These are phyloP conservation scores for Acronicta alni DNA, from an alignment of 2,888 invertebrate species.

Conservation along the genomic window DNA sequence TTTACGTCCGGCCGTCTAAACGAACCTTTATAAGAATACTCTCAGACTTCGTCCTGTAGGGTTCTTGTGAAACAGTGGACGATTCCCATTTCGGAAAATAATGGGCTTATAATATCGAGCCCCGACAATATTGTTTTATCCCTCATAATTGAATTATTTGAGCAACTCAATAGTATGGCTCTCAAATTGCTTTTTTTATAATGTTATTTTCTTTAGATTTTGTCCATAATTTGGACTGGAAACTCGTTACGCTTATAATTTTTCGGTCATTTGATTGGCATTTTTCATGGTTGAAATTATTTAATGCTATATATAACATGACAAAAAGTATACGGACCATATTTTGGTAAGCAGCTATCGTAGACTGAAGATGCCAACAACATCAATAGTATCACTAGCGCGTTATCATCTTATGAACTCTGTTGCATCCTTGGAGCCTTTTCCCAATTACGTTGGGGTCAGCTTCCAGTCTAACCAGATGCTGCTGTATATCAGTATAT, in stretches of 20 bases:
- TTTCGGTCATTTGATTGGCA: not conserved
- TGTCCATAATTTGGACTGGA: slow-evolving; percentile 2
- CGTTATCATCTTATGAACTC: too few relatives aligned
- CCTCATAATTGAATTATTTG: slow-evolving; percentile 58
- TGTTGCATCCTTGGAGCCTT: too few relatives aligned
- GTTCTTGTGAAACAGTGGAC: slow-evolving; percentile 22
- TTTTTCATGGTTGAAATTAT: too few relatives aligned
- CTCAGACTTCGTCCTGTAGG: slow-evolving; percentile 13
- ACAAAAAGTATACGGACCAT: too few relatives aligned
- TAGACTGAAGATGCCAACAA: too few relatives aligned
- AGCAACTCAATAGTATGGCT: slow-evolving; percentile 38
- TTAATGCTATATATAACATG: too few relatives aligned
- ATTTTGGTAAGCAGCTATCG: too few relatives aligned
- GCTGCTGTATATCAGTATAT: too few relatives aligned
- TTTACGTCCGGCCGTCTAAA: not conserved
- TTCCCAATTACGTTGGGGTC: too few relatives aligned
- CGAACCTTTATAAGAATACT: slow-evolving; percentile 16
- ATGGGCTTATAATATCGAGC: slow-evolving; percentile 57
- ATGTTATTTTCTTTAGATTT: slow-evolving; percentile 15
- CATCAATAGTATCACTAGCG: too few relatives aligned
- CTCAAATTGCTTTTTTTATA: slow-evolving; percentile 44
- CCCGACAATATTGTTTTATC: slow-evolving; percentile 56
- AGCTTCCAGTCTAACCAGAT: too few relatives aligned
- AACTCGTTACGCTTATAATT: not conserved
- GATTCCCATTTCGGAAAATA: slow-evolving; percentile 56